Evolutionary conservation across 2,888 invertebrate species (phyloP), one percentile per base, ranked within the genome.

Genomic region (Cordilura impudica): DNA sequence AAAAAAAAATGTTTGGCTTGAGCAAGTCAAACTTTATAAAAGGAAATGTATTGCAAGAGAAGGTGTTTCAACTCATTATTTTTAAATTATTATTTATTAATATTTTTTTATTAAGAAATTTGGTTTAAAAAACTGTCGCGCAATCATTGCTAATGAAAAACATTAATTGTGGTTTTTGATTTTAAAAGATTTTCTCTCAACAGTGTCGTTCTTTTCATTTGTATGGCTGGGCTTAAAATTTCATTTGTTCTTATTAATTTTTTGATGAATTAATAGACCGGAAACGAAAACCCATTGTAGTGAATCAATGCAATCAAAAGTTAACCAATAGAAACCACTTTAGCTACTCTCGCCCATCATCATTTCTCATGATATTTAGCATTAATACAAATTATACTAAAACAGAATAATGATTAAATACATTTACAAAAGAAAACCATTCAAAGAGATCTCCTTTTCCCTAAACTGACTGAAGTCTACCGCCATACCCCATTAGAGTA

Each of bases 301-400:
- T 45, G 56, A 79, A 73, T 79, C 72, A 47, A 54, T 54, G 63
- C 63, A 71, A 77, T 56, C 75, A 73, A 73, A 81, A 81, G 78
- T 67, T 63, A 49, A 14, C 21, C 29, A 61, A 71, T 67, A 21
- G 67, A 67, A 61, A 56, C 12, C 61, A 63, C 29, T 75, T 39
- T 7, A 43, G 19, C n/a, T 18, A 39, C 49, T 49, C 5, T 31
- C 43, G 19, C 43, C n/a, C 18, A 8, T 21, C 31, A 19, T 4
- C 8, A n/a, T 18, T 39, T 8, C n/a, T 18, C 45, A 4, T 14
- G n/a, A n/a, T n/a, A n/a, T 51, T 21, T 4, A 21, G n/a, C n/a
- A 39, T 18, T 29, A 39, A 21, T 56, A 65, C 10, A 54, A 45
- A 56, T 43, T 39, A 49, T 21, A 51, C 12, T 29, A 65, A 75